Evolutionary conservation across 2,888 invertebrate species (phyloP).

Genomic region (Hydropsyche betteni): DNA sequence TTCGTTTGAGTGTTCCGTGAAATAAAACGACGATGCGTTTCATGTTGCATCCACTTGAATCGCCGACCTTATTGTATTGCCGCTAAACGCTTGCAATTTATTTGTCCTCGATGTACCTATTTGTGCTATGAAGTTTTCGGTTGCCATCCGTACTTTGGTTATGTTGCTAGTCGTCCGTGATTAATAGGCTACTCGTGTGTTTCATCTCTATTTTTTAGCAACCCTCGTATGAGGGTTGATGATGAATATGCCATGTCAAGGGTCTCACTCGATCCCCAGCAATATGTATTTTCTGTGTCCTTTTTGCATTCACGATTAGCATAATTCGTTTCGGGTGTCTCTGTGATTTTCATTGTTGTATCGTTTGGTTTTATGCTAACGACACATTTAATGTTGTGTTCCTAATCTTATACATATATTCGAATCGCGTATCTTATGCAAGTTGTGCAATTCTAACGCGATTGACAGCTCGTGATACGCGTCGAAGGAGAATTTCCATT

Average conservation of each 20-base stretch:
- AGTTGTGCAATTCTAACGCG: constrained; percentile 5
- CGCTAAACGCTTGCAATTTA: too few species aligned
- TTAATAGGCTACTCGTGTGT: constrained; percentile 1
- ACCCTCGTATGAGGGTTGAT: not conserved
- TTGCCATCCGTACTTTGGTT: too few species aligned
- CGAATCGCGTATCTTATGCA: not conserved
- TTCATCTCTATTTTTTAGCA: not conserved
- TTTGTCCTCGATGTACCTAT: too few species aligned
- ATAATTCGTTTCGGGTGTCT: constrained; percentile 42
- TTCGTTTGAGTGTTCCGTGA: too few species aligned
- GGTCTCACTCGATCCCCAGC: constrained; percentile 3
- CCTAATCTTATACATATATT: constrained; percentile 33
- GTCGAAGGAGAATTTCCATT: constrained; percentile 5
- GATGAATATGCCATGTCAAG: not conserved
- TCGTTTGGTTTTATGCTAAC: constrained; percentile 26
- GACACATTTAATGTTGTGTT: constrained; percentile 43
- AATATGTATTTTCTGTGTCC: not conserved
- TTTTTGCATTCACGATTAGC: constrained; percentile 35
- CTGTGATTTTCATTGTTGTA: not conserved
- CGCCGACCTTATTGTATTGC: too few species aligned
- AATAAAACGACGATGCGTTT: too few species aligned
- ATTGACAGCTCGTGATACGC: constrained; percentile 5
- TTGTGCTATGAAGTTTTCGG: too few species aligned
- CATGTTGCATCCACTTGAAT: too few species aligned
- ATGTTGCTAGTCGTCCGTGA: not conserved